Evolutionary conservation across 2,888 invertebrate species (phyloP).

Genomic region (Loripinus fragilis): DNA sequence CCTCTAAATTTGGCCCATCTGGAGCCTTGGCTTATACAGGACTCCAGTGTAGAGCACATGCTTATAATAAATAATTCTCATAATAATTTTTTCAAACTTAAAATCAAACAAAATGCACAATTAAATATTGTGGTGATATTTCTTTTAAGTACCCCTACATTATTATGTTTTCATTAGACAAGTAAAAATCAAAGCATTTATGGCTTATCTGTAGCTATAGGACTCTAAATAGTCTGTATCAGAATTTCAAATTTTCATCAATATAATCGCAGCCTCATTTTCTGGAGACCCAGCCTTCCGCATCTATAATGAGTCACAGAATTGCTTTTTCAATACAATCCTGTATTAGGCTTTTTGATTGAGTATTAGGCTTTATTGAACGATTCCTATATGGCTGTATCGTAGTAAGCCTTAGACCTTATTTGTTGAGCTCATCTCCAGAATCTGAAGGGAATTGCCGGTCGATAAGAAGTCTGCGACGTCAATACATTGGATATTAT

Average conservation of each 20-base stretch:
- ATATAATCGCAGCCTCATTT: background rate
- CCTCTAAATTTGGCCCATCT: too few relatives aligned
- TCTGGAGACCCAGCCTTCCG: background rate
- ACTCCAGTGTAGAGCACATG: too few relatives aligned
- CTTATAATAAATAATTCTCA: too few relatives aligned
- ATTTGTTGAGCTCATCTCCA: constrained; percentile 11
- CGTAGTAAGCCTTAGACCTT: constrained; percentile 7
- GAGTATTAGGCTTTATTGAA: constrained; percentile 18
- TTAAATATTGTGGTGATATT: too few relatives aligned
- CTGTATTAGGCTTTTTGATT: constrained; percentile 12
- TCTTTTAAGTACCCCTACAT: too few relatives aligned
- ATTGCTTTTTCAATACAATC: constrained; percentile 20
- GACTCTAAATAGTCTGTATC: background rate
- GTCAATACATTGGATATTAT: constrained; percentile 47
- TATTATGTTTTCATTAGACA: too few relatives aligned
- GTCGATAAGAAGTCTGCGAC: constrained; percentile 16
- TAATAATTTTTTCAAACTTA: too few relatives aligned
- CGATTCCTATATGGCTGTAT: background rate
- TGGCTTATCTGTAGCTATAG: too few relatives aligned
- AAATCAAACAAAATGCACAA: too few relatives aligned
- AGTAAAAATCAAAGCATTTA: too few relatives aligned
- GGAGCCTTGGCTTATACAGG: too few relatives aligned
- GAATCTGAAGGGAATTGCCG: constrained; percentile 18
- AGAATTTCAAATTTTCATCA: constrained; percentile 19
- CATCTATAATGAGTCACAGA: constrained; percentile 16